Percentiles rank a stretch among this genome's conserved stretches.
These are phyloP conservation scores for Cardinalis cardinalis DNA, from an alignment of 2,113 vertebrate genomes.

Conservation along the genomic window DNA sequence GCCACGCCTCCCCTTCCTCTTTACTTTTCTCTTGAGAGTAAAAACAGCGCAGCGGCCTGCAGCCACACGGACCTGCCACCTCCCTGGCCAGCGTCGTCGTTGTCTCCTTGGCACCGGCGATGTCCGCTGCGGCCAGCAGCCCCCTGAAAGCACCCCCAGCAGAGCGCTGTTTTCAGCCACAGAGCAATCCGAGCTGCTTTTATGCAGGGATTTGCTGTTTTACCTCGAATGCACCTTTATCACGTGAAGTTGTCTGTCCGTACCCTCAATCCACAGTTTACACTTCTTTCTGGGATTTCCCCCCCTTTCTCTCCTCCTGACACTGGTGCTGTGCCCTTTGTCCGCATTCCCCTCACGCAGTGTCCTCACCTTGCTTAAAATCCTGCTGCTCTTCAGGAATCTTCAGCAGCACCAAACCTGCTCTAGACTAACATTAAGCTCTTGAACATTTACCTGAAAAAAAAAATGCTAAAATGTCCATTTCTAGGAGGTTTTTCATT, in stretches of 20 bases:
- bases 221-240: background rate
- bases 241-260: fast-evolving
- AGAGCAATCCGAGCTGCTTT: background rate
- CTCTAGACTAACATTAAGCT: background rate
- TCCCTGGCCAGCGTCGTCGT: fast-evolving
- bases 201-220: background rate
- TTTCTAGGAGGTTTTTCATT: background rate
- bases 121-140: background rate
- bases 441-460: background rate
- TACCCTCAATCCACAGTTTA: background rate
- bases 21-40: fast-evolving
- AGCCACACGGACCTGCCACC: fast-evolving
- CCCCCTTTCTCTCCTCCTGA: background rate
- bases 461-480: background rate
- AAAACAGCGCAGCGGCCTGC: fast-evolving
- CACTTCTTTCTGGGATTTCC: no score
- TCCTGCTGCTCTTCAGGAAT: background rate
- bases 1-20: fast-evolving
- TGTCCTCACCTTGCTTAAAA: background rate
- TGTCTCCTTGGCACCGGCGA: background rate
- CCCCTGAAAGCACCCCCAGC: background rate
- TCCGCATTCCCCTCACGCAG: fast-evolving
- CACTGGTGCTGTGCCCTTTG: fast-evolving
- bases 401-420: background rate
- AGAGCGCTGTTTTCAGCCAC: background rate